Evolutionary conservation across 2,888 invertebrate species (phyloP).

Genomic region (Hydriomena furcata): DNA sequence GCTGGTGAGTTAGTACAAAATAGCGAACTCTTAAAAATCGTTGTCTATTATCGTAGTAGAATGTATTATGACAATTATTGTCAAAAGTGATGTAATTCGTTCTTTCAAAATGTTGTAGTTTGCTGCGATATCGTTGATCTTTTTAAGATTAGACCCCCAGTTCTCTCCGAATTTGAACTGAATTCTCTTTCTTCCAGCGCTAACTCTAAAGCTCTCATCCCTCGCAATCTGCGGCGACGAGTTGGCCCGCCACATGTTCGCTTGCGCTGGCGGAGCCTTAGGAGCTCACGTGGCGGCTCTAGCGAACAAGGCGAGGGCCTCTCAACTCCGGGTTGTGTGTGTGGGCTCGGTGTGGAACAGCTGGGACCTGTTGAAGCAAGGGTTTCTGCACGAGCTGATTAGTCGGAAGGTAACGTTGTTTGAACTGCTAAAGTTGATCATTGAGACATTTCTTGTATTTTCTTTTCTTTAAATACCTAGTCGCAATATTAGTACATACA

Average conservation of each 20-base stretch:
- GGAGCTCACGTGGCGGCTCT: slow-evolving; percentile 86
- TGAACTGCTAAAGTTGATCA: no score
- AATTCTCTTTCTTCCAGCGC: slow-evolving; percentile 74
- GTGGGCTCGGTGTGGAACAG: slow-evolving; percentile 98
- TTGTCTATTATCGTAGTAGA: no score
- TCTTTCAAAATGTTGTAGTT: no score
- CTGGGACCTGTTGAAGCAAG: slow-evolving; percentile 91
- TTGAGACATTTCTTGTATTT: no score
- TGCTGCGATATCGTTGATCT: no score
- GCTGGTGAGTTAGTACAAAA: slow-evolving; percentile 67
- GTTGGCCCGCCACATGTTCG: slow-evolving; percentile 85
- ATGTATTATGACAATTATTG: no score
- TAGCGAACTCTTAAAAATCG: no score
- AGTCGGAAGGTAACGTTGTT: slow-evolving; percentile 50
- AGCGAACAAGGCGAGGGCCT: slow-evolving; percentile 86
- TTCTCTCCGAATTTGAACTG: no score
- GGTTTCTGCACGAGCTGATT: slow-evolving; percentile 84
- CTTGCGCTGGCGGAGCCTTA: slow-evolving; percentile 89
- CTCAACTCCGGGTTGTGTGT: slow-evolving; percentile 89
- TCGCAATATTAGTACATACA: no score
- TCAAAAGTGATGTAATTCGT: no score
- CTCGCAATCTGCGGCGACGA: slow-evolving; percentile 89
- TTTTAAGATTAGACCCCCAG: no score
- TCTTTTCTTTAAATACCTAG: no score
- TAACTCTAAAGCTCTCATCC: slow-evolving; percentile 88